Conservation (phyloP, 2,113 vertebrate species). For the Stegastes partitus region DNA sequence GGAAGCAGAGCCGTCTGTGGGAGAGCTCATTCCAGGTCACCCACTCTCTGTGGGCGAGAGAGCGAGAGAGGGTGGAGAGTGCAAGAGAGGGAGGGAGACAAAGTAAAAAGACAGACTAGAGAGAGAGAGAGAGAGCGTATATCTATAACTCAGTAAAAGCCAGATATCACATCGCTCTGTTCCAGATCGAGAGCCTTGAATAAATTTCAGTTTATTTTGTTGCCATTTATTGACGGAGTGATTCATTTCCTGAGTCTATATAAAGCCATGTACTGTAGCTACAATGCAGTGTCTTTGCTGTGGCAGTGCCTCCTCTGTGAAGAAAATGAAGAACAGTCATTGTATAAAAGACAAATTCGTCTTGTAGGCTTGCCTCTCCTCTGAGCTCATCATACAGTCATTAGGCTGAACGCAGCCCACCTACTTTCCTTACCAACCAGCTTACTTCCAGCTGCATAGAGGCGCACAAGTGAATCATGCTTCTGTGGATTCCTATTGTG, state of each 20-base stretch:
- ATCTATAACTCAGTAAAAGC: constrained; percentile 62
- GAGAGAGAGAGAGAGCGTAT: too few species aligned
- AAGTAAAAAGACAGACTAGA: constrained; percentile 54
- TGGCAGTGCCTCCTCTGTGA: constrained; percentile 51
- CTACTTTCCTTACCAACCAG: constrained; percentile 61
- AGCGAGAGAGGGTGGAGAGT: constrained; percentile 55
- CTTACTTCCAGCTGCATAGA: constrained; percentile 41
- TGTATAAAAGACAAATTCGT: constrained; percentile 50
- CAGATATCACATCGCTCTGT: constrained; percentile 54
- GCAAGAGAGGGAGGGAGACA: constrained; percentile 41
- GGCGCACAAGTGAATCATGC: constrained; percentile 59
- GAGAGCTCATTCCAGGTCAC: constrained; percentile 74
- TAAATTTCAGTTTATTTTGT: constrained; percentile 66
- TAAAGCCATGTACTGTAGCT: constrained; percentile 65
- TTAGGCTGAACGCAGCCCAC: constrained; percentile 64
- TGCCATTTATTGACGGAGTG: constrained; percentile 72
- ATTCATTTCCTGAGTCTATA: constrained; percentile 79
- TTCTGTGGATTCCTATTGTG: constrained; percentile 57
- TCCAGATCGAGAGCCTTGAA: constrained; percentile 60
- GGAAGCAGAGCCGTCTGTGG: constrained; percentile 58
- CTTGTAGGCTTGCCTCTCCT: constrained; percentile 46
- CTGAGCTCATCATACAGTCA: constrained; percentile 54
- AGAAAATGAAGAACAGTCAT: constrained; percentile 41
- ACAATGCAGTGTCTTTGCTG: constrained; percentile 49
- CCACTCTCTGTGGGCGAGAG: constrained; percentile 73